These are phyloP conservation scores for Lydus trimaculatus DNA, from an alignment of 2,888 invertebrate species.

Conservation along the genomic window DNA sequence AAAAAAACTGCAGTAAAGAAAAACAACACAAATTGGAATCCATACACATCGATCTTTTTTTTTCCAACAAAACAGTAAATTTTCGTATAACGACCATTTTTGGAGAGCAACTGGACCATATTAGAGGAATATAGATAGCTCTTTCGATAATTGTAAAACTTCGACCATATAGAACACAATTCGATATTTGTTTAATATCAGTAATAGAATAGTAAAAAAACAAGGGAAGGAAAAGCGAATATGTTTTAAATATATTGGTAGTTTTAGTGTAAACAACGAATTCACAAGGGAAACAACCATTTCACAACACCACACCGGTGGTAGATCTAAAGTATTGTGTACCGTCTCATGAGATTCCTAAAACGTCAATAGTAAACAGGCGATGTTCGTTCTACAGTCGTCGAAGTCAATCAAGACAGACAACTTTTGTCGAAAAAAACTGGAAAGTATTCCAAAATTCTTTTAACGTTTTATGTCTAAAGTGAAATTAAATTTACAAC, in stretches of 20 bases:
- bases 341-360: constrained; percentile 28
- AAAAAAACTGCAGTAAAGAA: neutral
- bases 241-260: constrained; percentile 22
- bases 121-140: too few relatives aligned
- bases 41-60: neutral
- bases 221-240: constrained; percentile 16
- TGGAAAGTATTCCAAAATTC: too few relatives aligned
- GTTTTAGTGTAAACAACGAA: constrained; percentile 30
- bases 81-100: neutral
- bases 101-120: neutral
- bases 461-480: too few relatives aligned
- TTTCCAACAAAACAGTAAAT: neutral
- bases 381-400: constrained; percentile 15
- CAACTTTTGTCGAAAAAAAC: neutral
- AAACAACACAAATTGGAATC: neutral
- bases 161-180: too few relatives aligned
- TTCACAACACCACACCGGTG: constrained; percentile 11
- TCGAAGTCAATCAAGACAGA: constrained; percentile 21
- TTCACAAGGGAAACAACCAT: constrained; percentile 19
- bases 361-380: constrained; percentile 26
- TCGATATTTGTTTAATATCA: too few relatives aligned
- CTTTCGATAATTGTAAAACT: too few relatives aligned
- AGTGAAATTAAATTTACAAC: neutral
- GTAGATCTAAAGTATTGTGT: constrained; percentile 15
- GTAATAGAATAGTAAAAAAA: too few relatives aligned